These are phyloP conservation scores for Pygoscelis adeliae DNA, from an alignment of 2,113 vertebrate genomes.

Conservation along the genomic window DNA sequence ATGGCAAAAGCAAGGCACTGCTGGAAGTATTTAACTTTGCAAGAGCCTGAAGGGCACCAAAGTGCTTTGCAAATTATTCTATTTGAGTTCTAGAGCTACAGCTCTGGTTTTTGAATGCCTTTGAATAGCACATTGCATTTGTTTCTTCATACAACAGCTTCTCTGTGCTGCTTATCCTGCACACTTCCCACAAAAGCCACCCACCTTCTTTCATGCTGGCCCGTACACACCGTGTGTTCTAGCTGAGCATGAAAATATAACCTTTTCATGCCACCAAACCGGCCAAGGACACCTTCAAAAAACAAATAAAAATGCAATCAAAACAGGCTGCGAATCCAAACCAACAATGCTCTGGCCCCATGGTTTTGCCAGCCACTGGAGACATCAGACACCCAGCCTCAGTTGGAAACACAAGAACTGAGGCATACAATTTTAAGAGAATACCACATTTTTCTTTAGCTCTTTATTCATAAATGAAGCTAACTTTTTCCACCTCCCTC, in stretches of 20 bases:
- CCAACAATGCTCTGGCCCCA: accelerated
- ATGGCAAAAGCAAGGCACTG: conserved; percentile 32
- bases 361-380: background rate
- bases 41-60: background rate
- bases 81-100: background rate
- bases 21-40: background rate
- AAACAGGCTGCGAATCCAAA: background rate
- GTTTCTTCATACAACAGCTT: background rate
- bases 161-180: background rate
- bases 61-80: background rate
- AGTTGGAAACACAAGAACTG: background rate
- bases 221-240: accelerated
- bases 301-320: background rate
- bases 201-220: background rate
- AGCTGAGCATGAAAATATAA: background rate
- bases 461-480: background rate
- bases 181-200: background rate
- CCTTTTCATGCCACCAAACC: background rate
- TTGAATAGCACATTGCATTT: background rate
- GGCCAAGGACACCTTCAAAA: background rate
- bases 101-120: background rate
- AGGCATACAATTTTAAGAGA: background rate
- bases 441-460: background rate
- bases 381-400: background rate
- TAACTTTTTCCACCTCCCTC: background rate